A percentile compares a stretch with the other conserved stretches of the same genome.
These are phyloP conservation scores for Drosophila rufa DNA, from an alignment of 1,140 invertebrate species.

Conservation along the genomic window DNA sequence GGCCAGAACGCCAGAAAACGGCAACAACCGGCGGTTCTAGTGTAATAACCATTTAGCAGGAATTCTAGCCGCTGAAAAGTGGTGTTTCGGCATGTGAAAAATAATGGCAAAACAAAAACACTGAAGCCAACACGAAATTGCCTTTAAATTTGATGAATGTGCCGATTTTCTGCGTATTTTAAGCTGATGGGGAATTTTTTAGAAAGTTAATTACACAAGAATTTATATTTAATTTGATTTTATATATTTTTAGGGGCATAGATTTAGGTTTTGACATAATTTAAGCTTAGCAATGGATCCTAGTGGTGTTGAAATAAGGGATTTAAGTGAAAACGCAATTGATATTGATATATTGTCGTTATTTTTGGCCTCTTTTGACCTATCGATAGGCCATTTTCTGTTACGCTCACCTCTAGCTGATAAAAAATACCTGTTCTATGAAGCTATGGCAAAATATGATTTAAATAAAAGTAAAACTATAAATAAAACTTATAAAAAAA, in stretches of 20 bases:
- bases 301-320: background rate
- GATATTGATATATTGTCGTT: background rate
- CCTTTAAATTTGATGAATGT: background rate
- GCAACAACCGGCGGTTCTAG: background rate
- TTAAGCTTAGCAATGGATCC: background rate
- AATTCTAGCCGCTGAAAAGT: constrained; percentile 12
- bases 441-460: too few relatives aligned
- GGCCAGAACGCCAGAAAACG: background rate
- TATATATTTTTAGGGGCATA: too few relatives aligned
- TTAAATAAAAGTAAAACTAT: background rate
- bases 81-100: constrained; percentile 1
- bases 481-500: background rate
- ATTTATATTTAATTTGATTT: background rate
- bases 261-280: background rate
- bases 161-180: background rate
- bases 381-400: background rate
- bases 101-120: background rate
- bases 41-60: constrained; percentile 20
- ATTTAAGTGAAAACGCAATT: background rate
- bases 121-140: background rate
- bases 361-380: too few relatives aligned
- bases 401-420: too few relatives aligned
- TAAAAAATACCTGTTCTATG: too few relatives aligned
- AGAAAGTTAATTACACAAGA: background rate
- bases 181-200: background rate